Evolutionary conservation across 1,140 invertebrate genomes (phyloP), one percentile per base, ranked within the genome.

Genomic region (Camponotus pennsylvanicus): DNA sequence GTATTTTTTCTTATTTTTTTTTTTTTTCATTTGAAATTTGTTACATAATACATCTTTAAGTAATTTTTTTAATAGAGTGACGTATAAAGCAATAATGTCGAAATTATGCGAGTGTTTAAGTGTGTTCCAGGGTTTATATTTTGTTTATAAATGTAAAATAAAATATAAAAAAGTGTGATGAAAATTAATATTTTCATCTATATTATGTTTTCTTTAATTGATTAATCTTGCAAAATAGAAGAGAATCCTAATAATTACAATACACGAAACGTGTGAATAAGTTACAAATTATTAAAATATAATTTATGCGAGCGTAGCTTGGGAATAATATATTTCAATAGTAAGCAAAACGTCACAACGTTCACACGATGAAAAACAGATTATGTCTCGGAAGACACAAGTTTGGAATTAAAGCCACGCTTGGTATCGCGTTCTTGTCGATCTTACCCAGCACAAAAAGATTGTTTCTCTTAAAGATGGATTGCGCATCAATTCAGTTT

Each of bases 311-410:
- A 13, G 6, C 42, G 7, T 13, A 15, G 3, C 42, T 42, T 59
- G 0, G 2, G 18, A 52, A 32, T 37, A 37, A 59, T 59, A 32
- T 21, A 13, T 18, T 3, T 59, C 18, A 8, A 21, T 34, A 18
- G 27, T 11, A 59, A 40, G n/a, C 49, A 55, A 75, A 75, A 75
- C 34, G 40, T 75, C 71, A n/a, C n/a, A n/a, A n/a, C n/a, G n/a
- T n/a, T n/a, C n/a, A n/a, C 5, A 37, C 8, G 5, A 55, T 40
- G n/a, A 13, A 66, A 66, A 27, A 21, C 61, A 13, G 32, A 13
- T 42, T 52, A 21, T 21, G 13, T 45, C 75, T n/a, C 75, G 37
- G 27, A 52, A 37, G 27, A 7, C 49, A 13, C 76, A 40, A 34
- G 45, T 79, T 67, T 40, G 40, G 15, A 2, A 69, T 52, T 79